phyloP scores from a whole-genome alignment of 1,140 invertebrate species.

The Psilanteris sp. region DNA sequence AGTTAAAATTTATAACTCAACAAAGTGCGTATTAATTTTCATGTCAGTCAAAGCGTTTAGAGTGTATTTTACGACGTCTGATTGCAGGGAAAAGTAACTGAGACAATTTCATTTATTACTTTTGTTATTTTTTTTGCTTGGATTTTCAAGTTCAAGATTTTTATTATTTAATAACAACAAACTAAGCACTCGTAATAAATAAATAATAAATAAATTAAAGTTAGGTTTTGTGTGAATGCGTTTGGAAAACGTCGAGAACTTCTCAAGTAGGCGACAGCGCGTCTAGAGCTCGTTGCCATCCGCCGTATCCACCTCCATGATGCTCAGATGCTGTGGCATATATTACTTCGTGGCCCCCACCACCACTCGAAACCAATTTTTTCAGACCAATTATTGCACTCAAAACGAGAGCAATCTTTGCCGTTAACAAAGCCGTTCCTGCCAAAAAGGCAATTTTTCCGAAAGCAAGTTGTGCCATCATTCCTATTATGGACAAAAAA shows the following conservation, averaged over 20 bases:
- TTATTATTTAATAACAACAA: constrained; percentile 51
- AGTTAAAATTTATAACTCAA: constrained; percentile 30
- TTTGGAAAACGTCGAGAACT: neutral
- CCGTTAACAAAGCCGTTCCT: constrained; percentile 84
- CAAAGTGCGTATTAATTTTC: constrained; percentile 29
- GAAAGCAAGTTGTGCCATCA: constrained; percentile 84
- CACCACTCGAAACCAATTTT: constrained; percentile 80
- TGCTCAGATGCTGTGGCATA: constrained; percentile 80
- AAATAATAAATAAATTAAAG: constrained; percentile 63
- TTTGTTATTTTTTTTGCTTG: constrained; percentile 24
- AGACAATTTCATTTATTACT: constrained; percentile 3
- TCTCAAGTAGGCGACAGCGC: constrained; percentile 72
- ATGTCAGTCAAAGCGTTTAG: constrained; percentile 3
- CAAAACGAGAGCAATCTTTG: constrained; percentile 85
- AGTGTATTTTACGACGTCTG: constrained; percentile 7
- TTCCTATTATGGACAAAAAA: constrained; percentile 68
- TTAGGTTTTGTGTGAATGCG: constrained; percentile 15
- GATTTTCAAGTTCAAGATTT: constrained; percentile 14
- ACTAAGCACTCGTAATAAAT: constrained; percentile 46
- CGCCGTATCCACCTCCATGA: constrained; percentile 75
- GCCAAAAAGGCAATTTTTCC: constrained; percentile 85
- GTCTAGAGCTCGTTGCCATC: constrained; percentile 81
- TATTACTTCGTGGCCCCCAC: constrained; percentile 82
- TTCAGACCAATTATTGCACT: constrained; percentile 84
- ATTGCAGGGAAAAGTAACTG: constrained; percentile 24